Conservation (phyloP, 1,140 invertebrate genomes). For the Harpegnathos saltator region DNA sequence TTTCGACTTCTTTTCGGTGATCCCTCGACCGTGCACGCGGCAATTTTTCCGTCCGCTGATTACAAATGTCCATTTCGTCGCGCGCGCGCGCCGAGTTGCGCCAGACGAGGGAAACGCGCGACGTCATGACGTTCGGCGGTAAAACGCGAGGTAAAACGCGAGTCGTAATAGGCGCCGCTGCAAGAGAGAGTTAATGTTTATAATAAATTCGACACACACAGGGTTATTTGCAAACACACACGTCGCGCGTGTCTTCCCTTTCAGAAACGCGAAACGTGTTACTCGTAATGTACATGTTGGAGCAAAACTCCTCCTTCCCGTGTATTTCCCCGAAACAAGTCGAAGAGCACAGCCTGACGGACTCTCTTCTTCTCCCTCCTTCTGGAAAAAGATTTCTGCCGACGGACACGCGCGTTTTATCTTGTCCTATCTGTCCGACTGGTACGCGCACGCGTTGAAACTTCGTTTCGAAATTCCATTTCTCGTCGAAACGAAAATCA, state of each 20-base stretch:
- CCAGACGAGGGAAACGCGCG: conserved; percentile 5
- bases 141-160: neutral
- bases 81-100: neutral
- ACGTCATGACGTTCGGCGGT: neutral
- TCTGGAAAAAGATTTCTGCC: neutral
- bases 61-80: conserved; percentile 40
- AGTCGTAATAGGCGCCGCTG: neutral
- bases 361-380: too few species aligned
- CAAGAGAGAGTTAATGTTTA: conserved; percentile 2
- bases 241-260: neutral
- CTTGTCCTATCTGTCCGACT: neutral
- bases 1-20: conserved; percentile 39
- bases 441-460: neutral
- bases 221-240: neutral
- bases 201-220: neutral
- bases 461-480: too few species aligned
- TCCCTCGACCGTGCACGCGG: neutral
- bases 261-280: neutral
- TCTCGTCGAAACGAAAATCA: neutral
- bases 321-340: too few species aligned
- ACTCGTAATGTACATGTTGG: too few species aligned
- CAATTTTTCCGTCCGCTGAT: neutral
- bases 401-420: neutral
- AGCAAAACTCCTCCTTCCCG: neutral
- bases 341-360: too few species aligned